phyloP scores from a whole-genome alignment of 2,113 vertebrate species.

The Taurulus bubalis region DNA sequence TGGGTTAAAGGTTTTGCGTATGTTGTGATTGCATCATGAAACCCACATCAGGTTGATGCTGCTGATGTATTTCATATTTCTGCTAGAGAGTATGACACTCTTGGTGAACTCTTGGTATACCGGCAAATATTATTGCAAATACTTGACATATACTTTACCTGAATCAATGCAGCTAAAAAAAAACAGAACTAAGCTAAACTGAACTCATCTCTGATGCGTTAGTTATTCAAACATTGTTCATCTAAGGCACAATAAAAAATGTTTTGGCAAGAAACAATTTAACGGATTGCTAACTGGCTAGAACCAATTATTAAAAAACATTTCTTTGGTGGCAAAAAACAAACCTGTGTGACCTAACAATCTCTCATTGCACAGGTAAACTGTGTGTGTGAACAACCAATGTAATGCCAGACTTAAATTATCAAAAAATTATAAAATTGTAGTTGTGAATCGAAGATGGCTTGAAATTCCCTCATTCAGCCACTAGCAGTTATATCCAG shows the following conservation, averaged over 20 bases:
- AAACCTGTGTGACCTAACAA: not conserved
- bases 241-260: not conserved
- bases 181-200: not conserved
- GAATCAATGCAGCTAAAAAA: not conserved
- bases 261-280: not conserved
- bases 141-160: not conserved
- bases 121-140: not conserved
- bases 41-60: conserved; percentile 1
- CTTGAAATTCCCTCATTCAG: not conserved
- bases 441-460: too few species aligned
- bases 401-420: not conserved
- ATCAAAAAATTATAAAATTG: not conserved
- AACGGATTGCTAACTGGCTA: too few species aligned
- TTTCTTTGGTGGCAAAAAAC: not conserved
- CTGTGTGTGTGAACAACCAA: not conserved
- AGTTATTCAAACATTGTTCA: not conserved
- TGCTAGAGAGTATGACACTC: not conserved
- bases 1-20: conserved; percentile 23
- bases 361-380: not conserved
- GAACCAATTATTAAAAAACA: not conserved
- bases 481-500: not conserved
- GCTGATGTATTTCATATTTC: not conserved
- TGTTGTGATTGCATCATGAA: conserved; percentile 25
- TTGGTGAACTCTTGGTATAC: not conserved
- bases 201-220: not conserved